Percentiles rank a stretch among this genome's conserved stretches.
Evolutionary conservation across 2,797 vertebrate genomes (phyloP).

Genomic region (Acanthurus tractus): DNA sequence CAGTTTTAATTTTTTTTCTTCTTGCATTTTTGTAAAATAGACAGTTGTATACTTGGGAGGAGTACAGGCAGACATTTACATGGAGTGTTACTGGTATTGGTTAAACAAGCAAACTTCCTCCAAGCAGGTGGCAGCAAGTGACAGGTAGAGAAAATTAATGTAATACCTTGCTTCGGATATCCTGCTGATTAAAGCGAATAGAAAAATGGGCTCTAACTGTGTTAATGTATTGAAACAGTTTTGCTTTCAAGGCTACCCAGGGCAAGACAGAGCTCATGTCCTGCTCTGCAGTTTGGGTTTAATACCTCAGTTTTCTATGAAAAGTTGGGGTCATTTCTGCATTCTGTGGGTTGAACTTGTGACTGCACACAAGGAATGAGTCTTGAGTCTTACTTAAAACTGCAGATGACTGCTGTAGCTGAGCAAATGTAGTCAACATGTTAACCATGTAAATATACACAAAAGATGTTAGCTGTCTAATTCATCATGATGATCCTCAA

Average conservation of each 20-base stretch:
- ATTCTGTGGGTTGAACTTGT: not conserved
- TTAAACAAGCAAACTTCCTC: constrained; percentile 12
- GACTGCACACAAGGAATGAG: not conserved
- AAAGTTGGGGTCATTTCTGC: not conserved
- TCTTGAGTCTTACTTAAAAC: not conserved
- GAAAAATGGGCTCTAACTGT: constrained; percentile 10
- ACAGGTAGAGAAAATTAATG: constrained; percentile 35
- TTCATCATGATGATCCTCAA: not conserved
- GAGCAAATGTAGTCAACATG: not conserved
- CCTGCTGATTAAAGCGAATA: constrained; percentile 32
- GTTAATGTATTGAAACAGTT: constrained; percentile 36
- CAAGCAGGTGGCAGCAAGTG: constrained; percentile 38
- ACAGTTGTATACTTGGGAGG: constrained; percentile 19
- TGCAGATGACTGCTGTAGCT: constrained; percentile 9
- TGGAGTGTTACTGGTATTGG: not conserved
- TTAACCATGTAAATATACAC: not conserved
- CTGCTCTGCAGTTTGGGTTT: constrained; percentile 23
- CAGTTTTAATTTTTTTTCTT: constrained; percentile 15
- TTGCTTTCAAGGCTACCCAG: constrained; percentile 7
- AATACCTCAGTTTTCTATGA: constrained; percentile 48
- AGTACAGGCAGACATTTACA: constrained; percentile 12
- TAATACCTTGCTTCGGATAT: constrained; percentile 27
- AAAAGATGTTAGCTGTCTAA: not conserved
- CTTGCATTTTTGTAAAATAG: constrained; percentile 20
- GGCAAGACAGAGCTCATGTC: constrained; percentile 10